Conservation (phyloP, 2,888 invertebrate genomes). For the Tuta absoluta region DNA sequence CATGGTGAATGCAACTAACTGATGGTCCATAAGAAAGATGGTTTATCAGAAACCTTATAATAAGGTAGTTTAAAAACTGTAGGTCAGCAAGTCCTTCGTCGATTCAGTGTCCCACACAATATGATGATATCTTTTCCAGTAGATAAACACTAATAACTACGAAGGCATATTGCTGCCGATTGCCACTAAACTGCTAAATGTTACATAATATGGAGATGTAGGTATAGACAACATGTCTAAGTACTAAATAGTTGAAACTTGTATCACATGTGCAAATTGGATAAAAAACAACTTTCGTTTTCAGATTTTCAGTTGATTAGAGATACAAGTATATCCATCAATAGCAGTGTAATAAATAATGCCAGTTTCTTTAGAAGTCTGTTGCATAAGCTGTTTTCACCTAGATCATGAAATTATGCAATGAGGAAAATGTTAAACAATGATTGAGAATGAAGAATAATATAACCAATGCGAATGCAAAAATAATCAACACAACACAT, state of each 20-base stretch:
- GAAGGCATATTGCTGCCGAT: neutral
- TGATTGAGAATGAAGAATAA: neutral
- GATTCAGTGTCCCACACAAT: too few relatives aligned
- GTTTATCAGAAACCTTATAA: too few relatives aligned
- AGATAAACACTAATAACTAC: neutral
- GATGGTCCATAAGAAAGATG: too few relatives aligned
- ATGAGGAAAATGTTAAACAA: slow-evolving; percentile 2
- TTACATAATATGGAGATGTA: neutral
- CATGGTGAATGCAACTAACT: too few relatives aligned
- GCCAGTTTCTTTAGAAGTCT: too few relatives aligned
- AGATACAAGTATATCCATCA: too few relatives aligned
- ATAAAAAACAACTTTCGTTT: neutral
- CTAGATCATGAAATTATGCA: neutral
- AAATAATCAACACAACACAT: neutral
- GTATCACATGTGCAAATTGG: too few relatives aligned
- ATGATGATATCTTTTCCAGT: neutral
- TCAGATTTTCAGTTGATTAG: neutral
- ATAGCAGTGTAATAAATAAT: too few relatives aligned
- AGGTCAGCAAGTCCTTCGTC: too few relatives aligned
- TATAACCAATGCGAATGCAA: neutral
- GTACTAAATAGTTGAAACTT: neutral
- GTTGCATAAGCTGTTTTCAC: neutral
- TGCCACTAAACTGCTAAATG: neutral
- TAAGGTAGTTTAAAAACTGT: too few relatives aligned
- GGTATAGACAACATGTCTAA: neutral